Evolutionary conservation across 1,140 invertebrate genomes (phyloP).

Genomic region (Penaeus indicus): DNA sequence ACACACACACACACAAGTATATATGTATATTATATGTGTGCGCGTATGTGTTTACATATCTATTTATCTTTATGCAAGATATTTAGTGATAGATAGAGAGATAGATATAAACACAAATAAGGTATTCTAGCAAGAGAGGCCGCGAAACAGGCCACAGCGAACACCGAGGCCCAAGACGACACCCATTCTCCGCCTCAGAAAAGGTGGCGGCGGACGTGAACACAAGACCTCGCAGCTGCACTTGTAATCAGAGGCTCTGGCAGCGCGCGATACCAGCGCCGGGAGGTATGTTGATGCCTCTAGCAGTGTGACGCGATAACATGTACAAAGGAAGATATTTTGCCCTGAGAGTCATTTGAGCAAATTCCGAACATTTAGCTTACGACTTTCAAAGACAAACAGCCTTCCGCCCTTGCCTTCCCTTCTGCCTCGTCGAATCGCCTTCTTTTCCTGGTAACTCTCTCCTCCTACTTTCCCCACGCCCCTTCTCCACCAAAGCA

Average conservation of each 20-base stretch:
- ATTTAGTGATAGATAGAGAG: not conserved
- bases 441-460: not conserved
- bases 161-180: too few species aligned
- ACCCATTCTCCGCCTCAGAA: too few species aligned
- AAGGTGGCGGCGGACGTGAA: too few species aligned
- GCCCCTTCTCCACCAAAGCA: not conserved
- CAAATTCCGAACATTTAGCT: too few species aligned
- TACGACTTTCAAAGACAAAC: too few species aligned
- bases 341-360: too few species aligned
- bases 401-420: not conserved
- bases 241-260: too few species aligned
- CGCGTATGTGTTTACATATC: not conserved
- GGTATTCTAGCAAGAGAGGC: not conserved
- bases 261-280: too few species aligned
- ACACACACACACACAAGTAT: not conserved
- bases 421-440: not conserved
- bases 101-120: not conserved
- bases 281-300: too few species aligned
- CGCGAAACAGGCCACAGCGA: not conserved
- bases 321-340: too few species aligned
- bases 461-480: not conserved
- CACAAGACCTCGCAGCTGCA: too few species aligned
- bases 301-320: too few species aligned
- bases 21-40: not conserved
- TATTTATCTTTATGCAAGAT: not conserved